These are phyloP conservation scores for Zhuqinia jingwanae DNA, from an alignment of 2,888 invertebrate genomes.

Conservation along the genomic window DNA sequence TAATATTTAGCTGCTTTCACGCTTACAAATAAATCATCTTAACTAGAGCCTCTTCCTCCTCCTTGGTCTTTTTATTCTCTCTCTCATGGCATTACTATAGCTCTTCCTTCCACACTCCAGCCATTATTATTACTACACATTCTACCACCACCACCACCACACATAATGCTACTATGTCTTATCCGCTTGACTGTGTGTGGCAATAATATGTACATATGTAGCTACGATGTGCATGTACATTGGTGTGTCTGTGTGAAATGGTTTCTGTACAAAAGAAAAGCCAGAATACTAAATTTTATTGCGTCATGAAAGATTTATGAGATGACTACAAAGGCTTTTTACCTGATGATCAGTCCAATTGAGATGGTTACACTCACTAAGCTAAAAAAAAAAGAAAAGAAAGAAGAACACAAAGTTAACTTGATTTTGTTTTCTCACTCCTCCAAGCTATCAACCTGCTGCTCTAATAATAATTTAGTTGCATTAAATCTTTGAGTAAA, in stretches of 20 bases:
- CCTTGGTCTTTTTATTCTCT: neutral
- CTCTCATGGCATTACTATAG: neutral
- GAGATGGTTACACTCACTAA: slow-evolving; percentile 8
- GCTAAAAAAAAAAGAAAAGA: neutral
- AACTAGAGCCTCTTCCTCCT: slow-evolving; percentile 43
- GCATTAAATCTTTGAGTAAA: slow-evolving; percentile 23
- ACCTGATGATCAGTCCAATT: slow-evolving; percentile 55
- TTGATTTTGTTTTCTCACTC: slow-evolving; percentile 30
- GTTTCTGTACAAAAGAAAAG: slow-evolving; percentile 4
- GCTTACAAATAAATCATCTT: slow-evolving; percentile 49
- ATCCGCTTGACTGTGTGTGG: no score
- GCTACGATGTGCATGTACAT: no score
- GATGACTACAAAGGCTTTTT: slow-evolving; percentile 51
- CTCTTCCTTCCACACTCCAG: neutral
- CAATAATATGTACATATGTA: neutral
- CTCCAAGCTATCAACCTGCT: neutral
- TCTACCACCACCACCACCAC: no score
- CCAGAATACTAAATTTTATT: slow-evolving; percentile 53
- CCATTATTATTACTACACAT: no score
- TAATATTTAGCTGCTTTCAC: slow-evolving; percentile 46
- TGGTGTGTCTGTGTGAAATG: slow-evolving; percentile 3
- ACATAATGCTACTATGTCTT: no score
- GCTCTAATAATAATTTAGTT: slow-evolving; percentile 28
- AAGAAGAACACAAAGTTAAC: slow-evolving; percentile 9
- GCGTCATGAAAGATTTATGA: slow-evolving; percentile 54